phyloP scores from a whole-genome alignment of 2,888 invertebrate genomes.

The Callyntrura sp. region DNA sequence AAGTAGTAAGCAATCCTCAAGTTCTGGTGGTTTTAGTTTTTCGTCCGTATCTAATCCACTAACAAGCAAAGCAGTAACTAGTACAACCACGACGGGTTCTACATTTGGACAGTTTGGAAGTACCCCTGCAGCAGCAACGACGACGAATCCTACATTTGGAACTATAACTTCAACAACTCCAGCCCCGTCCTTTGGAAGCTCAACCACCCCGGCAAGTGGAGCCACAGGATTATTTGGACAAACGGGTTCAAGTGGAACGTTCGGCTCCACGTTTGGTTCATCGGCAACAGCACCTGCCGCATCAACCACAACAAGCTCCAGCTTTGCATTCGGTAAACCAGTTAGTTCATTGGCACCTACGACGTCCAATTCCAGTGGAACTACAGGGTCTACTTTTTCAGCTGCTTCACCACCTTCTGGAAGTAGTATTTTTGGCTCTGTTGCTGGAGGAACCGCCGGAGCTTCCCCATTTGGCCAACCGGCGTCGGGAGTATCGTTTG shows the following conservation, averaged over 20 bases:
- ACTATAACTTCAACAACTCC: background rate
- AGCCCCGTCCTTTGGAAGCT: background rate
- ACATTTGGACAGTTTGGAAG: background rate
- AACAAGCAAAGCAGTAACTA: background rate
- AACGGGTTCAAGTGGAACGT: background rate
- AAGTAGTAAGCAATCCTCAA: too few species aligned
- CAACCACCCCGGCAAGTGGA: background rate
- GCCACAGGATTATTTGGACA: conserved; percentile 32
- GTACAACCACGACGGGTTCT: background rate
- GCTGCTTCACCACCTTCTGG: background rate
- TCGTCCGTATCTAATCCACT: too few species aligned
- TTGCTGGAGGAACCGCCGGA: background rate
- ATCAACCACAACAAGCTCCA: background rate
- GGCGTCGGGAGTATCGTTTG: background rate
- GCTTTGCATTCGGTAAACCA: background rate
- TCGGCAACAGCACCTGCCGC: background rate
- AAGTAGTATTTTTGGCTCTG: background rate
- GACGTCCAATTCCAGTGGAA: background rate
- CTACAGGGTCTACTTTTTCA: background rate
- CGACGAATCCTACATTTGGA: conserved; percentile 23
- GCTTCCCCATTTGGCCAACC: conserved; percentile 43
- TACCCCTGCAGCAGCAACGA: conserved; percentile 20
- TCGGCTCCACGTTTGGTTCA: background rate
- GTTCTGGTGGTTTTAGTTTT: too few species aligned
- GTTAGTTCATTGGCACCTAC: background rate